Percentiles rank a stretch among this genome's conserved stretches.
phyloP scores from a whole-genome alignment of 2,888 invertebrate species.

The Caenorhabditis afra region DNA sequence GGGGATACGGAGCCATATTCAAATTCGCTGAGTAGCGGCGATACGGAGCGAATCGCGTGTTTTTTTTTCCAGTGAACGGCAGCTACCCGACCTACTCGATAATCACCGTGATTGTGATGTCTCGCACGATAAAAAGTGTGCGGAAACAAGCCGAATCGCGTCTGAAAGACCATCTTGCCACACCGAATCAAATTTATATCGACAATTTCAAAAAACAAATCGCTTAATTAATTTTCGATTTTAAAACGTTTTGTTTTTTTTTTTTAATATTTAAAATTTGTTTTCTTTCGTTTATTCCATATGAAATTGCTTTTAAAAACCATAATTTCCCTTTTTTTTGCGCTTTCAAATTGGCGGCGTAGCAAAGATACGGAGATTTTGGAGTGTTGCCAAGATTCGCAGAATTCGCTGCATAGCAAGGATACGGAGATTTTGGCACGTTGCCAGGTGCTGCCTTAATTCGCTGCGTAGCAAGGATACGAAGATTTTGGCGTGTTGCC shows the following conservation, averaged over 20 bases:
- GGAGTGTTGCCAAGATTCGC: too few species aligned
- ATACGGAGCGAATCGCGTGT: too few species aligned
- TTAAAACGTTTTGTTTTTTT: too few species aligned
- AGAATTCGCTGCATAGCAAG: too few species aligned
- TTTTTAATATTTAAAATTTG: not conserved
- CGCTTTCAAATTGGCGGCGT: not conserved
- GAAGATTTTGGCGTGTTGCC: too few species aligned
- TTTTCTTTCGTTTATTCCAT: not conserved
- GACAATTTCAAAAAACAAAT: conserved; percentile 41
- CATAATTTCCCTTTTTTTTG: too few species aligned
- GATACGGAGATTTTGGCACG: too few species aligned
- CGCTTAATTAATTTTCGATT: not conserved
- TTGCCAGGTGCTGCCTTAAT: not conserved
- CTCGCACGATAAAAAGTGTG: not conserved
- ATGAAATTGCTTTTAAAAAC: not conserved
- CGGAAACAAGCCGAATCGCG: not conserved
- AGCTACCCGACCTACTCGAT: conserved; percentile 41
- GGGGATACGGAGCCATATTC: too few species aligned
- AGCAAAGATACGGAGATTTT: too few species aligned
- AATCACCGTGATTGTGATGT: conserved; percentile 14
- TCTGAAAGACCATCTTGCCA: conserved; percentile 9
- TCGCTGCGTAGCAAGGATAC: too few species aligned
- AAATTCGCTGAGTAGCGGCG: too few species aligned
- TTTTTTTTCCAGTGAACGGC: conserved; percentile 51
- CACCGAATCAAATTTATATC: conserved; percentile 12